Evolutionary conservation across 2,888 invertebrate genomes (phyloP).

Genomic region (Neoitamus cyanurus): DNA sequence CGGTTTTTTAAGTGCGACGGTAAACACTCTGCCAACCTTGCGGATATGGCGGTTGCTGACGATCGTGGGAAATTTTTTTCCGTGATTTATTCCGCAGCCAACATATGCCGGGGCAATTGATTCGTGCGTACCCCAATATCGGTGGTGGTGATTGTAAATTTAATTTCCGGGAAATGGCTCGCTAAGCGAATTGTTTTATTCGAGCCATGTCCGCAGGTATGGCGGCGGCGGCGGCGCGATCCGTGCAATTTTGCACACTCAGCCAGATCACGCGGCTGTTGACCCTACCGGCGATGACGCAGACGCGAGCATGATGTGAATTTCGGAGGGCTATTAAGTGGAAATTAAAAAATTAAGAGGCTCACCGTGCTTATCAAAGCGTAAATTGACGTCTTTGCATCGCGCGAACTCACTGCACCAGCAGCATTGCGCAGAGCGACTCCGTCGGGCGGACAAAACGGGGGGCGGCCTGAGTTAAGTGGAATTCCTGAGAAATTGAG

Average conservation of each 20-base stretch:
- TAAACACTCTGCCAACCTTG: conserved; percentile 20
- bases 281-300: neutral
- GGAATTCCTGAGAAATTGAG: neutral
- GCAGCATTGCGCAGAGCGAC: neutral
- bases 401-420: neutral
- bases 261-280: conserved; percentile 54
- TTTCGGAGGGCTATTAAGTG: conserved; percentile 1
- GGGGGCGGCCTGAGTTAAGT: neutral
- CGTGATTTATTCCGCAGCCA: conserved; percentile 21
- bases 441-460: neutral
- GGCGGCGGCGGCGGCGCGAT: conserved; percentile 48
- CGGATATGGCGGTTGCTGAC: conserved; percentile 41
- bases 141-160: conserved; percentile 30
- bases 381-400: neutral
- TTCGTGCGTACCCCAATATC: conserved; percentile 22
- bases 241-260: conserved; percentile 57
- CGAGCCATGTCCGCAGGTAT: neutral
- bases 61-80: conserved; percentile 40
- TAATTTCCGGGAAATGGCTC: conserved; percentile 45
- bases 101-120: neutral
- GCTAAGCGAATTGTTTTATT: conserved; percentile 17
- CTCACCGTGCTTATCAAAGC: neutral
- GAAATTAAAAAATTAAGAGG: neutral
- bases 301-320: neutral
- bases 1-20: conserved; percentile 36